Evolutionary conservation across 1,140 invertebrate genomes (phyloP), one percentile per base, ranked within the genome.

Genomic region (Oreohelix idahoensis): DNA sequence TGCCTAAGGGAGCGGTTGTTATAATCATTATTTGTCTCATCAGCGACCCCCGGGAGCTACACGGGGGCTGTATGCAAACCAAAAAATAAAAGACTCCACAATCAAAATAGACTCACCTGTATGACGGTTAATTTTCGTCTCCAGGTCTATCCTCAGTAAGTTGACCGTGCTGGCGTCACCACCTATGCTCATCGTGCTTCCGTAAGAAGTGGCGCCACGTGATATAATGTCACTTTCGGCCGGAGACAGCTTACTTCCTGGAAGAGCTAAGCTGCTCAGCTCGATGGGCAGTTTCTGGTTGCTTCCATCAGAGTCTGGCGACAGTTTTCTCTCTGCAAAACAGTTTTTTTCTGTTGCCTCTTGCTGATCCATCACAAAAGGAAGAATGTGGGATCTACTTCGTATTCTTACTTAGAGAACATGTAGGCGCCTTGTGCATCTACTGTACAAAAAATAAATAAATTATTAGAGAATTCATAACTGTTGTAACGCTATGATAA

Each of bases 111-210:
- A 86, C 71, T 89, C 86, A 11, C 89, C 89, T 15, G 89, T 89
- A 77, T 89, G 89, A n/a, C 89, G 80, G 71, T 80, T 86, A 23
- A 89, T 81, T 63, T 89, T 88, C 79, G 85, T 84, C 70, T 89
- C 88, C 17, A 89, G 83, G 63, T 89, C 89, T 32, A 89, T 89
- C 35, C 75, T 79, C 36, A 89, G 83, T 32, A 89, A 81, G 49
- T 89, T 89, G 4, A 85, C 88, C 0, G 89, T 89, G 4, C 88
- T 89, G 0, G 88, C 85, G 17, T 85, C 87, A 0, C 86, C 86
- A 35, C 85, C 85, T 0, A 88, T 86, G 69, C 85, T 87, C 39
- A 89, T 77, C 4, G 83, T 84, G 71, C 87, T 88, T 26, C 84
- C 84, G 42, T 85, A 85, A 73, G 63, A 51, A 26, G 74, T 66